Evolutionary conservation across 23 tunicate genomes (phyloP).

Genomic region (Ascidia mentula): DNA sequence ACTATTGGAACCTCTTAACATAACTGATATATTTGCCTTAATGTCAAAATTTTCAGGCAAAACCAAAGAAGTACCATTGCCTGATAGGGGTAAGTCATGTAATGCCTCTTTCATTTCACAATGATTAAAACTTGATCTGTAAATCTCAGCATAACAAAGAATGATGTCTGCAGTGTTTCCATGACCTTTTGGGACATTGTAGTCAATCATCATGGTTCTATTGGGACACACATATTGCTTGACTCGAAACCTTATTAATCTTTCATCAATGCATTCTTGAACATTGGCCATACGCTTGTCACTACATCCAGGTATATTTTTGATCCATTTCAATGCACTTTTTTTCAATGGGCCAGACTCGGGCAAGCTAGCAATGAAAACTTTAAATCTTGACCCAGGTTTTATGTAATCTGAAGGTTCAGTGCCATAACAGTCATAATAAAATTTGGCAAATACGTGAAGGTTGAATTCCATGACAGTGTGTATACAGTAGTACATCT

Average conservation of each 20-base stretch:
- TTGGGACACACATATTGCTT: background rate
- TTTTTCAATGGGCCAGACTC: background rate
- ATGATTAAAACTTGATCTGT: background rate
- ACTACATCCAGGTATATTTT: background rate
- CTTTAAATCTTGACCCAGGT: constrained; percentile 26
- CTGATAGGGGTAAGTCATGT: background rate
- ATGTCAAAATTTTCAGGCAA: background rate
- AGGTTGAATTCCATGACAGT: background rate
- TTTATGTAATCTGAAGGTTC: background rate
- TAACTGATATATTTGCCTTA: background rate
- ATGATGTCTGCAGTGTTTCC: background rate
- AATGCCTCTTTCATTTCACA: background rate
- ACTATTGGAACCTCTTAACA: background rate
- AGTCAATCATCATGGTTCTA: background rate
- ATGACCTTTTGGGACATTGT: background rate
- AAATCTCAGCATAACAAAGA: background rate
- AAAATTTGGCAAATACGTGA: constrained; percentile 26
- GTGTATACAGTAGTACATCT: constrained; percentile 7
- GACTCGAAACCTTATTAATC: background rate
- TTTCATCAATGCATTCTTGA: background rate
- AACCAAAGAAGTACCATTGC: background rate
- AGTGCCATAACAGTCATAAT: constrained; percentile 44
- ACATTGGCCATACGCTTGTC: background rate
- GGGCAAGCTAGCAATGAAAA: constrained; percentile 25
- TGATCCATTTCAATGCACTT: background rate